Evolutionary conservation across 2,888 invertebrate species (phyloP), one percentile per base, ranked within the genome.

Genomic region (Campoletis raptor): DNA sequence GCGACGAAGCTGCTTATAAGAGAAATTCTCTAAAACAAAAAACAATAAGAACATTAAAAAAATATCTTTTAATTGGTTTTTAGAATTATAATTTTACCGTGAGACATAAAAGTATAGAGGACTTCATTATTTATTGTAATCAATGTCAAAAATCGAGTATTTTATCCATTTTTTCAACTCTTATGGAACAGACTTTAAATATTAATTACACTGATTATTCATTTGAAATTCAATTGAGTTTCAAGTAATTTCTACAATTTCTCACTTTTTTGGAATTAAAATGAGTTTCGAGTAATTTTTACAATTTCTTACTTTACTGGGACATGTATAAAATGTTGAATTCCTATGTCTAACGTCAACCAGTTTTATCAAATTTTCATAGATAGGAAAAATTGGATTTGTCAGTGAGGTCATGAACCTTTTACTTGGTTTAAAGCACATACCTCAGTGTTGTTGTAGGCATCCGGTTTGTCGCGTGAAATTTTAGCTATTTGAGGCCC

Each of bases 401-500:
- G 9, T 10, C 30, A 57, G 69, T 18, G 57, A 48, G 61, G 45
- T 64, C 72, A 72, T 30, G 8, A 64, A 64, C 24, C n/a, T 37
- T 61, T 73, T 30, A 74, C 18, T 80, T 30, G 52, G 54, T 87
- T 48, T 12, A 74, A 18, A 18, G 24, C 73, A 54, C 67, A 90
- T 94, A 96, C 97, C 94, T 98, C 97, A 0, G 99, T 97, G 76
- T 96, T 96, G 89, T 96, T 95, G 93, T 97, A 98, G 0, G 96
- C 96, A 86, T 96, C 96, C 15, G 95, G 96, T 89, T 96, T 96
- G 0, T 95, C 96, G 91, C 97, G 96, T 89, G 95, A 96, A 89
- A 99, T 96, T 95, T 99, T 99, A 52, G 98, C 97, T 91, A 99
- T 99, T 95, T 99, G 99, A 4, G 97, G 96, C 4, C 98, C 99